Base-by-base conservation (phyloP, 2,888 invertebrate species). In the Pollenia angustigena region DNA sequence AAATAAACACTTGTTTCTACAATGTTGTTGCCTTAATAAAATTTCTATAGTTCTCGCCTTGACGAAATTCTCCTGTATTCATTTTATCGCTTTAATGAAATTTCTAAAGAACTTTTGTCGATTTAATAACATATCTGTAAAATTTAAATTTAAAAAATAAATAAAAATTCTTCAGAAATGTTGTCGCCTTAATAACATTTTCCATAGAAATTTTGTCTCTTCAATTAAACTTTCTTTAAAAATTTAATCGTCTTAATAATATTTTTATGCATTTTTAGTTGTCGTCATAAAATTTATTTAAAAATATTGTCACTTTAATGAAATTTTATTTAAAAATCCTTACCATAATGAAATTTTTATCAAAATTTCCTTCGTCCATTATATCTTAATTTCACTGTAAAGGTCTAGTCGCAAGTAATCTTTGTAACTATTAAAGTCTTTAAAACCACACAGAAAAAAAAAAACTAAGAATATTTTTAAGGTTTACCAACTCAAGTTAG, bases 391-490 rank as follows among this genome's bases (percentile, higher is more conserved):
- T 66, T 11, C 1, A 66, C 81, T 81, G 81, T 81, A n/a, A 11
- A 23, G 18, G 8, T 50, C 12, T 71, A n/a, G 48, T 23, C 62
- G 46, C 56, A 56, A 16, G 64, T 18, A 56, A 78, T 78, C 71
- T 71, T 83, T 78, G 74, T 18, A 10, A 56, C 40, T 64, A 74
- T 81, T 74, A 66, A 81, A 74, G 23, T 11, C 54, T 46, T 64
- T 16, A 72, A 54, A 62, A 72, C 71, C 81, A 56, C 46, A 81
- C 12, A 64, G 10, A 14, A 64, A 44, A 54, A 44, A 54, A 56
- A 48, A 71, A 32, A 11, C 3, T 54, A 58, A 62, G 48, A 44
- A 60, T 48, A 76, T 64, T 54, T 54, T 54, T 82, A 48, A 83
- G 42, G 18, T 64, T 60, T 75, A 54, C 18, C 11, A 18, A 46